A percentile compares a stretch with the other conserved stretches of the same genome.
Evolutionary conservation across 2,888 invertebrate genomes (phyloP).

Genomic region (Aleiodes leptofemur): DNA sequence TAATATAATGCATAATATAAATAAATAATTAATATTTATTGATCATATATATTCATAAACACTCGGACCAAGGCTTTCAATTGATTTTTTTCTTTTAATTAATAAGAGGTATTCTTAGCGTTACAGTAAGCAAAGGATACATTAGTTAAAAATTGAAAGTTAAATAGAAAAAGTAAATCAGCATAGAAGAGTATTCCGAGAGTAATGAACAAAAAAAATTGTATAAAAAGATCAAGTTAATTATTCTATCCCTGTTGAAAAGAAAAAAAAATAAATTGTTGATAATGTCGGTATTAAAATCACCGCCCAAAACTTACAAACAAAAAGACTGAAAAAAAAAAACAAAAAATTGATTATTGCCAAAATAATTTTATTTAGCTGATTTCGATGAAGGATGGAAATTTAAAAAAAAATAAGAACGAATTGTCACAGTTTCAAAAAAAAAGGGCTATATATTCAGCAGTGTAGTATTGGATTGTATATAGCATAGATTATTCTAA

Average conservation of each 20-base stretch:
- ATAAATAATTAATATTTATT: constrained; percentile 67
- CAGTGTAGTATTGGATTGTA: constrained; percentile 35
- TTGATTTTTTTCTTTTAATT: constrained; percentile 14
- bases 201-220: constrained; percentile 23
- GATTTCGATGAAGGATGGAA: constrained; percentile 25
- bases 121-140: constrained; percentile 30
- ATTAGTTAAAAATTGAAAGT: constrained; percentile 34
- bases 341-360: constrained; percentile 46
- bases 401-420: neutral
- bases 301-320: constrained; percentile 44
- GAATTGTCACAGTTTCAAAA: constrained; percentile 19
- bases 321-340: constrained; percentile 44
- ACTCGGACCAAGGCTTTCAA: constrained; percentile 46
- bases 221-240: constrained; percentile 39
- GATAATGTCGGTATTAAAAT: constrained; percentile 32
- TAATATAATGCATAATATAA: constrained; percentile 61
- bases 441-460: constrained; percentile 24
- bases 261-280: constrained; percentile 38
- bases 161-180: constrained; percentile 16
- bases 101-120: constrained; percentile 38
- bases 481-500: constrained; percentile 35
- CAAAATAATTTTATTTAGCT: constrained; percentile 45
- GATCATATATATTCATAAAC: constrained; percentile 45
- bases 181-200: constrained; percentile 27
- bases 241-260: constrained; percentile 46